Conservation (phyloP, 2,888 invertebrate species). For the Dysmachus trigonus region DNA sequence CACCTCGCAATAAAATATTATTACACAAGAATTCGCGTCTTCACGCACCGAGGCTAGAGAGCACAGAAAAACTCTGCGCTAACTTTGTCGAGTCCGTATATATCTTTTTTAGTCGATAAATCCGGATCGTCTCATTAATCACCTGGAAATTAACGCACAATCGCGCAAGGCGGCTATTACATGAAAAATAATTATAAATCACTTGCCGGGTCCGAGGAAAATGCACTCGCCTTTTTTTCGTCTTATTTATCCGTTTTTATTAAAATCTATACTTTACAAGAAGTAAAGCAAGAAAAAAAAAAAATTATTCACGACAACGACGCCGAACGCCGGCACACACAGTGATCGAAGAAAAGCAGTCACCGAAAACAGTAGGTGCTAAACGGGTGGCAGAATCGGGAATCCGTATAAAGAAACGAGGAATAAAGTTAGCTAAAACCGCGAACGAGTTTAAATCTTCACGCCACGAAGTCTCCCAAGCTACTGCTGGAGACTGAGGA, state of each 20-base stretch:
- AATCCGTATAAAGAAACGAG: conserved; percentile 8
- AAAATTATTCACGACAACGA: conserved; percentile 6
- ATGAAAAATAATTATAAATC: conserved; percentile 39
- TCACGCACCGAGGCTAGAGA: not conserved
- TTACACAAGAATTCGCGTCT: conserved; percentile 6
- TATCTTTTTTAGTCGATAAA: not conserved
- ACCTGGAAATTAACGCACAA: conserved; percentile 26
- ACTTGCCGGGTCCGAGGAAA: not conserved
- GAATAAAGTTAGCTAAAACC: conserved; percentile 13
- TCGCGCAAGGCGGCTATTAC: conserved; percentile 30
- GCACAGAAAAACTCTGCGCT: not conserved
- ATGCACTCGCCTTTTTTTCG: not conserved
- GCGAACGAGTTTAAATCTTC: conserved; percentile 42
- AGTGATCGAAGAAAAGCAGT: not conserved
- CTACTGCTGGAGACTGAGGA: conserved; percentile 36
- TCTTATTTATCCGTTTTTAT: not conserved
- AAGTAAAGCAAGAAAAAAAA: not conserved
- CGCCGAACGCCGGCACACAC: not conserved
- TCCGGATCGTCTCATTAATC: conserved; percentile 29
- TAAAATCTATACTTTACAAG: not conserved
- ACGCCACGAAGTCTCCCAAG: conserved; percentile 46
- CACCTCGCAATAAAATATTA: conserved; percentile 3
- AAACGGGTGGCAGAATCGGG: not conserved
- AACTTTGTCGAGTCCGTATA: not conserved
- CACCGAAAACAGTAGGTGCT: conserved; percentile 16